These are phyloP conservation scores for Drosophila burlai DNA, from an alignment of 1,140 invertebrate genomes.

Conservation along the genomic window DNA sequence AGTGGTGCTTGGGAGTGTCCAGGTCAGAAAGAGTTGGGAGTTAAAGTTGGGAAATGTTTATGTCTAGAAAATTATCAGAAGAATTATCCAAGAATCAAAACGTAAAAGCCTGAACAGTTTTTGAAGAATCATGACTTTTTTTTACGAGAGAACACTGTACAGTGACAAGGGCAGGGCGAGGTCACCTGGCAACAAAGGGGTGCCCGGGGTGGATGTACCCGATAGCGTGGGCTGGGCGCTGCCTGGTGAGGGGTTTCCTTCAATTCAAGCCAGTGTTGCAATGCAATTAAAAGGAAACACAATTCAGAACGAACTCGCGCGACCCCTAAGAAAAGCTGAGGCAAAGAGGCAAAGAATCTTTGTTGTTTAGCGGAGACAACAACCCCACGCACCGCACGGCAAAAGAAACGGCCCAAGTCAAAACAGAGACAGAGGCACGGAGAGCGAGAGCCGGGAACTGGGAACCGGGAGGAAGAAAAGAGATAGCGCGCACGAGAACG, in stretches of 20 bases:
- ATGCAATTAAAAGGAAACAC: conserved; percentile 14
- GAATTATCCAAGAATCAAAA: background rate
- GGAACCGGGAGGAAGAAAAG: conserved; percentile 21
- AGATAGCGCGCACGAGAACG: conserved; percentile 30
- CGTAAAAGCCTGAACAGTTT: too few relatives aligned
- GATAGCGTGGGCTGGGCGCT: conserved; percentile 11
- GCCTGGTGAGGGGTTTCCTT: background rate
- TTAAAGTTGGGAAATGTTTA: background rate
- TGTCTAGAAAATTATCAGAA: too few relatives aligned
- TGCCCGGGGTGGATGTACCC: conserved; percentile 10
- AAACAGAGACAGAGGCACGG: conserved; percentile 20
- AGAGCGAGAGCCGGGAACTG: conserved; percentile 9
- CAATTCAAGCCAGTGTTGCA: conserved; percentile 3
- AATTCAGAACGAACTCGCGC: conserved; percentile 16
- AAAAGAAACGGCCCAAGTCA: conserved; percentile 31
- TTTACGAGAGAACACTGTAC: background rate
- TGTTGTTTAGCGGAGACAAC: conserved; percentile 53
- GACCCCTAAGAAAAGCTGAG: conserved; percentile 9
- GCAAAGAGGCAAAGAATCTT: background rate
- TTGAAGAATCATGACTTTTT: background rate
- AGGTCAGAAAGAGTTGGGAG: background rate
- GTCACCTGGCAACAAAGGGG: conserved; percentile 15
- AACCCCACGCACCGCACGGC: conserved; percentile 55
- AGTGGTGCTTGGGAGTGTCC: background rate
- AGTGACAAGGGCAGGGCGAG: conserved; percentile 11